Conservation (phyloP, 2,113 vertebrate species). For the Argyrosomus japonicus region DNA sequence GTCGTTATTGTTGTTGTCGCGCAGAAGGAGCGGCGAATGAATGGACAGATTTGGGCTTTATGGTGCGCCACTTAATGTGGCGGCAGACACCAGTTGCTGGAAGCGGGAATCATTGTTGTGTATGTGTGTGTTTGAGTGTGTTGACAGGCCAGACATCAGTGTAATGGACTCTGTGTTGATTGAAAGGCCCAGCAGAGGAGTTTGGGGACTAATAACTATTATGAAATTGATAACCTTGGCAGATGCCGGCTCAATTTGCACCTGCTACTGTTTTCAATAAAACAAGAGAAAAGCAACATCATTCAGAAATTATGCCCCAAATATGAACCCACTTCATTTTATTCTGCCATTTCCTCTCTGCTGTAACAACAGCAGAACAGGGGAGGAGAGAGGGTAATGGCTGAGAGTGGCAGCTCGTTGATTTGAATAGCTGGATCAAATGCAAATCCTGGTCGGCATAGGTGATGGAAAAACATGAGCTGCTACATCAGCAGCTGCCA, state of each 20-base stretch:
- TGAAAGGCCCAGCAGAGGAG: conserved; percentile 61
- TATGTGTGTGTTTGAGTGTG: conserved; percentile 35
- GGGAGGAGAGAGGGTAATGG: conserved; percentile 11
- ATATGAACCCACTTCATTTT: conserved; percentile 72
- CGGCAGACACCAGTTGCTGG: conserved; percentile 71
- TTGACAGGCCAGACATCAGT: conserved; percentile 59
- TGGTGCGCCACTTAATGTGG: conserved; percentile 62
- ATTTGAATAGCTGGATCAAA: conserved; percentile 33
- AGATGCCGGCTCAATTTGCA: conserved; percentile 59
- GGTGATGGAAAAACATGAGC: conserved; percentile 3
- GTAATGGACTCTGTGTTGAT: conserved; percentile 67
- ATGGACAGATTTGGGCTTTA: conserved; percentile 72
- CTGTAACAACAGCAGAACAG: conserved; percentile 40
- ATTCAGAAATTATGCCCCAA: conserved; percentile 60
- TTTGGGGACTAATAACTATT: conserved; percentile 75
- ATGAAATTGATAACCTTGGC: conserved; percentile 79
- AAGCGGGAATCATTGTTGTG: conserved; percentile 51
- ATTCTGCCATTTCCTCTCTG: conserved; percentile 45
- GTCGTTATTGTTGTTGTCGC: conserved; percentile 64
- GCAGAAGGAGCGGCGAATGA: conserved; percentile 64
- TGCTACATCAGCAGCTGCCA: neutral
- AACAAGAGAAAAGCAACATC: conserved; percentile 62
- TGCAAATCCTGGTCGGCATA: conserved; percentile 7
- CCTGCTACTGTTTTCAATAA: conserved; percentile 76
- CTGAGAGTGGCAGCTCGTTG: conserved; percentile 18